Conservation (phyloP, 2,797 vertebrate species). For the Thalassophryne amazonica region DNA sequence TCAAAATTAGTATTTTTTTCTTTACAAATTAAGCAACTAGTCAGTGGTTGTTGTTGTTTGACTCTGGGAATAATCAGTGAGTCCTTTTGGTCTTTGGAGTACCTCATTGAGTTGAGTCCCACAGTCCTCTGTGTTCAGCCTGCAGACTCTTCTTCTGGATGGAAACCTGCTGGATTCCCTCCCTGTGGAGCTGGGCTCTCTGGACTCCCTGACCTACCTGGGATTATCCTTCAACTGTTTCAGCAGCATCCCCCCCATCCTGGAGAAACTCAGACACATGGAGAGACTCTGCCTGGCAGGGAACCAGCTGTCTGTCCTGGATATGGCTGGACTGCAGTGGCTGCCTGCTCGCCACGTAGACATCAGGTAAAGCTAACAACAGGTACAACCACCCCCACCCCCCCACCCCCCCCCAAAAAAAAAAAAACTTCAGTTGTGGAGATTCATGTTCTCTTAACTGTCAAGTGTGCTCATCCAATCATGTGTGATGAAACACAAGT, state of each 20-base stretch:
- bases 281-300: conserved; percentile 95
- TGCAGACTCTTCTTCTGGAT: conserved; percentile 94
- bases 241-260: conserved; percentile 80
- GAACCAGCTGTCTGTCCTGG: conserved; percentile 84
- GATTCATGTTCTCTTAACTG: too few species aligned
- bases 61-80: too few species aligned
- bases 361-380: conserved; percentile 79
- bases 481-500: too few species aligned
- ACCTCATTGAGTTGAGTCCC: not conserved
- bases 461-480: too few species aligned
- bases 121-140: conserved; percentile 64
- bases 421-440: too few species aligned
- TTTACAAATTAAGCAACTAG: too few species aligned
- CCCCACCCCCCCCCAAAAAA: too few species aligned
- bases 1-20: too few species aligned
- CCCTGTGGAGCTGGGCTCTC: conserved; percentile 86
- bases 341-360: conserved; percentile 89
- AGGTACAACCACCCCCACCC: not conserved
- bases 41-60: too few species aligned
- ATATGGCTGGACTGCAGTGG: conserved; percentile 78
- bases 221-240: conserved; percentile 95
- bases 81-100: too few species aligned
- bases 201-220: conserved; percentile 87
- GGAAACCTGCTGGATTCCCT: conserved; percentile 88
- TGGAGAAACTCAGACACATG: conserved; percentile 85